Conservation (phyloP, 2,797 vertebrate genomes). For the Halcyon chelicuti region DNA sequence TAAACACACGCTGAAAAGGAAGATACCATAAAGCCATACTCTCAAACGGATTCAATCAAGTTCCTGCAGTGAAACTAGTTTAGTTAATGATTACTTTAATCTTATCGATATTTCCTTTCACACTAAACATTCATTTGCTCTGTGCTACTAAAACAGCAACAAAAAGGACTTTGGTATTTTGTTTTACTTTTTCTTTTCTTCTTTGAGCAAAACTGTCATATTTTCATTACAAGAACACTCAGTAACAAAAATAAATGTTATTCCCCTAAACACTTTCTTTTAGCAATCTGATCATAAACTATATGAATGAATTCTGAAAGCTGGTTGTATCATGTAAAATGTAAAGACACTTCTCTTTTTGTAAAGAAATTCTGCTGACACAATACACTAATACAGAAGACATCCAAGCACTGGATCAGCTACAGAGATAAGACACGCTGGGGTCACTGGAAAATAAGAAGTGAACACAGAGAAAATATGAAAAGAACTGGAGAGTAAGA, state of each 20-base stretch:
- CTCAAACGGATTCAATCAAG: slow-evolving; percentile 31
- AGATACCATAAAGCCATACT: neutral
- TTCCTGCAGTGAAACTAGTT: slow-evolving; percentile 4
- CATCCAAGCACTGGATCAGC: neutral
- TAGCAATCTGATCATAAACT: neutral
- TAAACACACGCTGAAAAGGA: neutral
- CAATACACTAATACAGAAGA: neutral
- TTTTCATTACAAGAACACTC: neutral
- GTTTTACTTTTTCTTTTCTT: neutral
- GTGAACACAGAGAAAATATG: neutral
- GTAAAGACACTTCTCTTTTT: neutral
- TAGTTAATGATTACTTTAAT: slow-evolving; percentile 19
- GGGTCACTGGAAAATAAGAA: neutral
- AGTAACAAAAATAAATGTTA: neutral
- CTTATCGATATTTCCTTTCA: neutral
- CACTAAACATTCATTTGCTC: neutral
- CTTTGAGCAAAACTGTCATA: neutral
- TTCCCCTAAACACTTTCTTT: neutral
- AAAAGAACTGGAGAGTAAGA: neutral
- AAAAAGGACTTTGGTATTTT: neutral
- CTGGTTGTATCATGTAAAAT: neutral
- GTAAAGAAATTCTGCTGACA: neutral
- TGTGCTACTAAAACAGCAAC: neutral
- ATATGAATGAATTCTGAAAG: neutral
- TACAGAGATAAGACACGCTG: neutral